These are phyloP conservation scores for Sminthurinus aureus DNA, from an alignment of 2,888 invertebrate genomes.

Conservation along the genomic window DNA sequence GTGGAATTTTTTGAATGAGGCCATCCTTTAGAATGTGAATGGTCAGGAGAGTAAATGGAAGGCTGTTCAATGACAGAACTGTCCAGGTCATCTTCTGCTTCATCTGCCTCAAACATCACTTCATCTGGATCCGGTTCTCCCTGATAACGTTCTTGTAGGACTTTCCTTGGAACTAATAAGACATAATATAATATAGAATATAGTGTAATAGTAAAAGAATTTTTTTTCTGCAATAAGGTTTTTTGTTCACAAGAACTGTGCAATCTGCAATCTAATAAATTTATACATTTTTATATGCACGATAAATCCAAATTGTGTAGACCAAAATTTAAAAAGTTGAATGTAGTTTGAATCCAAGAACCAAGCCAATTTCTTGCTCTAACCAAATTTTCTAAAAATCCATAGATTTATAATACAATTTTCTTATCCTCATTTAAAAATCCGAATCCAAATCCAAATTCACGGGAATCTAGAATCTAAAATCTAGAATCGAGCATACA, in stretches of 20 bases:
- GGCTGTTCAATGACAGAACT: constrained; percentile 63
- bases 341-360: too few species aligned
- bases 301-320: too few species aligned
- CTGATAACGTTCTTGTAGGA: constrained; percentile 82
- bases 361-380: too few species aligned
- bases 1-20: constrained; percentile 54
- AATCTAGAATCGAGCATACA: too few species aligned
- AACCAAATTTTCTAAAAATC: too few species aligned
- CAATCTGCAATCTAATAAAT: too few species aligned
- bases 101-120: constrained; percentile 66
- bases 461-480: too few species aligned
- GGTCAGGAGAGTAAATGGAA: constrained; percentile 59
- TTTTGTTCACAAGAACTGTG: not conserved
- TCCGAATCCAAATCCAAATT: too few species aligned
- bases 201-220: not conserved
- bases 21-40: constrained; percentile 59
- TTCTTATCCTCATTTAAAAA: too few species aligned
- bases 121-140: constrained; percentile 82
- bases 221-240: not conserved
- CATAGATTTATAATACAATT: too few species aligned
- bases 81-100: constrained; percentile 68
- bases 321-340: too few species aligned
- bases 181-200: not conserved
- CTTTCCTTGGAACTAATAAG: constrained; percentile 78
- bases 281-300: too few species aligned